Percentiles rank a stretch among this genome's conserved stretches.
Evolutionary conservation across 1,140 invertebrate species (phyloP).

Genomic region (Neotoxoptera formosana): DNA sequence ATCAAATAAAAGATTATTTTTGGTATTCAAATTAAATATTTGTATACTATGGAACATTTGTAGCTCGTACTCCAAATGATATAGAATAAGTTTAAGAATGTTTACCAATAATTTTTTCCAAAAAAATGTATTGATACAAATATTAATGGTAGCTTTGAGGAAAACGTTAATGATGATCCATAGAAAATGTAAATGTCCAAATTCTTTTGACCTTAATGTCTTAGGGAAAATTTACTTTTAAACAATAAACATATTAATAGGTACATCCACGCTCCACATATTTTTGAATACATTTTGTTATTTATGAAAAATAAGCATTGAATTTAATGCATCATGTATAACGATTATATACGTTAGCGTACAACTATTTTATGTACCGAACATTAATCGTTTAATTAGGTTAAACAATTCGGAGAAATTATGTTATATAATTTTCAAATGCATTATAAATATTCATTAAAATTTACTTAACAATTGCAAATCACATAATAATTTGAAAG

Average conservation of each 20-base stretch:
- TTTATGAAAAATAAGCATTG: background rate
- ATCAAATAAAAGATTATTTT: background rate
- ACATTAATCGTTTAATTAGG: background rate
- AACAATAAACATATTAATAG: too few species aligned
- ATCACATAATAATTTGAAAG: background rate
- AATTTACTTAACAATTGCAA: background rate
- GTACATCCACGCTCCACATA: too few species aligned
- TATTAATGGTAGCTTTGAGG: background rate
- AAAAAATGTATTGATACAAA: background rate
- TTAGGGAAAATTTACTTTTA: background rate
- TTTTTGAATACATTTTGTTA: background rate
- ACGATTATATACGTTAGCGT: background rate
- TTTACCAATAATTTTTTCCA: background rate
- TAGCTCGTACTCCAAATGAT: background rate
- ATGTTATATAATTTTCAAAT: slow-evolving; percentile 3
- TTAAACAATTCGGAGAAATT: slow-evolving; percentile 26
- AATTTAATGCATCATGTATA: background rate
- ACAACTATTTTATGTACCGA: background rate
- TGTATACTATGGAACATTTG: background rate
- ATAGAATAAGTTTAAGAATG: background rate
- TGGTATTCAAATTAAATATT: background rate
- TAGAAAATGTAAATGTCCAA: background rate
- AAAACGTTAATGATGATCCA: background rate
- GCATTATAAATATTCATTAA: slow-evolving; percentile 33
- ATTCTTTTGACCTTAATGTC: background rate